These are phyloP conservation scores for Spinus olivaceus DNA, from an alignment of 2,797 vertebrate species.

Conservation along the genomic window DNA sequence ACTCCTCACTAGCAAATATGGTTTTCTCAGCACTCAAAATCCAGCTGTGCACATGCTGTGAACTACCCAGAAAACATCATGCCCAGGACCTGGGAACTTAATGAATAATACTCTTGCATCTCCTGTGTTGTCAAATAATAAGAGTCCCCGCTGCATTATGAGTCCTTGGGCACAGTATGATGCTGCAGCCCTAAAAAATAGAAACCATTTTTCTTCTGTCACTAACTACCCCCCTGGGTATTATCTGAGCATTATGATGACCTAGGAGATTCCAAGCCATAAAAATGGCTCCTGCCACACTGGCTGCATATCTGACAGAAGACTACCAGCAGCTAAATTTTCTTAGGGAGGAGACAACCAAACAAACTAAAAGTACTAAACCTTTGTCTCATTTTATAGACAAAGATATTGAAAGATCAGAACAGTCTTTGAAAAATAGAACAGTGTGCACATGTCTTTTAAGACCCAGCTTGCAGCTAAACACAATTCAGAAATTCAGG, in stretches of 20 bases:
- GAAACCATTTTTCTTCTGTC: neutral
- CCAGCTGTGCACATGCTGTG: neutral
- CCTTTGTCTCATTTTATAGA: neutral
- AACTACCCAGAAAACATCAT: neutral
- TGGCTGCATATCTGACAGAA: neutral
- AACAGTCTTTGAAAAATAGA: neutral
- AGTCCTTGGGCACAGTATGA: neutral
- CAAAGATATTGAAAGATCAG: neutral
- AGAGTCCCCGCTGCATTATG: neutral
- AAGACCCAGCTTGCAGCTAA: neutral
- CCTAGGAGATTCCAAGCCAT: neutral
- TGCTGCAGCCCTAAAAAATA: neutral
- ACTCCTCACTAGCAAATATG: neutral
- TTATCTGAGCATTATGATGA: neutral
- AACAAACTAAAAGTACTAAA: neutral
- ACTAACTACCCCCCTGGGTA: neutral
- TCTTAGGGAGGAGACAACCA: neutral
- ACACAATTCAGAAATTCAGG: neutral
- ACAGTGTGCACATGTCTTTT: rapidly evolving
- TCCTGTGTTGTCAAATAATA: neutral
- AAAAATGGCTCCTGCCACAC: neutral
- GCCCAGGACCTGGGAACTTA: neutral
- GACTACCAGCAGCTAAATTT: neutral
- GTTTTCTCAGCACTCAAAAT: neutral
- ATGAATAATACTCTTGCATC: neutral